Conservation (phyloP, 2,797 vertebrate genomes). For the Pipistrellus kuhlii region DNA sequence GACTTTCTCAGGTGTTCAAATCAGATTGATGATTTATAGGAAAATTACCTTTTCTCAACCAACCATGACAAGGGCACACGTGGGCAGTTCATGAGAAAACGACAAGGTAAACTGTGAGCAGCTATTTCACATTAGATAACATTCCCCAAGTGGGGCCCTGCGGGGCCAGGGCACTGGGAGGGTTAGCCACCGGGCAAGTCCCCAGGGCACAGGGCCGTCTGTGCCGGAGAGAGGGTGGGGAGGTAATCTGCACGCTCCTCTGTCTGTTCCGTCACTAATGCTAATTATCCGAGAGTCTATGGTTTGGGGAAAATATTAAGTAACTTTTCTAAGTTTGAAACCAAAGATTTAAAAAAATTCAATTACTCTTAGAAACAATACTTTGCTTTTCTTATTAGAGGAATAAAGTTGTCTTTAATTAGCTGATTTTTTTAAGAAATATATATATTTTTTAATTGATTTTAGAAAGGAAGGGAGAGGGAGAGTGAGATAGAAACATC, state of each 20-base stretch:
- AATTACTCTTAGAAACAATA: conserved; percentile 22
- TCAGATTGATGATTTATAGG: background rate
- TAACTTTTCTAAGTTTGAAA: background rate
- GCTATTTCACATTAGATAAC: background rate
- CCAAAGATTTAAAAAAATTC: background rate
- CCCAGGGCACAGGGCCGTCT: rapidly evolving
- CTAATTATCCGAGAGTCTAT: background rate
- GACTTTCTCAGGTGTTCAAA: background rate
- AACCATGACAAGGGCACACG: background rate
- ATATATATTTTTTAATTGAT: background rate
- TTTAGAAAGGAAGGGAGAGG: background rate
- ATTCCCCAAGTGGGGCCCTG: background rate
- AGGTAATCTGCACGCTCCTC: background rate
- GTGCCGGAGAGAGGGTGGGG: background rate
- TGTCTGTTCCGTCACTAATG: background rate
- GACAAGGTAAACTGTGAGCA: background rate
- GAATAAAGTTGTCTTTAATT: background rate
- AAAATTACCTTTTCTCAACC: background rate
- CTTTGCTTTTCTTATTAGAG: conserved; percentile 22
- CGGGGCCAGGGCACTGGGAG: rapidly evolving
- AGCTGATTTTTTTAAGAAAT: background rate
- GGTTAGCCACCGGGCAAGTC: rapidly evolving
- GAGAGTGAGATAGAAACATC: no score
- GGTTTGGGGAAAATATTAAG: background rate
- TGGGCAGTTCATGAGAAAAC: background rate